Evolutionary conservation across 2,113 vertebrate genomes (phyloP).

Genomic region (Ondatra zibethicus): DNA sequence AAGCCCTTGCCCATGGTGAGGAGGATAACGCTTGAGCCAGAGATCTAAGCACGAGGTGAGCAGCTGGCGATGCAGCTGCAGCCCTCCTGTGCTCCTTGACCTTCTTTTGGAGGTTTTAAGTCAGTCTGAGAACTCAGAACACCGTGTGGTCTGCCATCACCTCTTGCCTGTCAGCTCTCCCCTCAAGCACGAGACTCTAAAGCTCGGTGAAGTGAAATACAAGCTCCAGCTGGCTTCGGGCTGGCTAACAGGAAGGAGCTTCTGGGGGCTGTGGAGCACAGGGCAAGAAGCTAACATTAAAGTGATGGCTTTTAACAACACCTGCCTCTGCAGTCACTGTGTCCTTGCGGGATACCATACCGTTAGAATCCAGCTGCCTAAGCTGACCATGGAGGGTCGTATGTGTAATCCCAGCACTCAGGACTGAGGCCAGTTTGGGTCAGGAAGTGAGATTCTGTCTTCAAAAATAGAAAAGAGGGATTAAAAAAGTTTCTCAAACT

Average conservation of each 20-base stretch:
- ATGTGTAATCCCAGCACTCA: not conserved
- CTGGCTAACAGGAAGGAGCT: not conserved
- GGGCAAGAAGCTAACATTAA: constrained; percentile 59
- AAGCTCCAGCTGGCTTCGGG: not conserved
- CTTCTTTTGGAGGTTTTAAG: constrained; percentile 67
- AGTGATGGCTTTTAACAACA: not conserved
- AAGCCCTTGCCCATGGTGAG: not conserved
- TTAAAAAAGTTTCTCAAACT: not conserved
- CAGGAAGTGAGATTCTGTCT: not conserved
- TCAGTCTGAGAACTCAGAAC: not conserved
- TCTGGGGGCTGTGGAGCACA: not conserved
- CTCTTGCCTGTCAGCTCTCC: not conserved
- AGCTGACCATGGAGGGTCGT: not conserved
- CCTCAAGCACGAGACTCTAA: not conserved
- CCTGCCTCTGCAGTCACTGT: constrained; percentile 19
- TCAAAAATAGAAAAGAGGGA: not conserved
- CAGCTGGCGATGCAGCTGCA: not conserved
- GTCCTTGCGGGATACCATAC: not conserved
- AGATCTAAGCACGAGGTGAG: not conserved
- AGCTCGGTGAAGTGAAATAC: not conserved
- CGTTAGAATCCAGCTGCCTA: not conserved
- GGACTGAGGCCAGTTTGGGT: not conserved
- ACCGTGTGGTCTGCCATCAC: not conserved
- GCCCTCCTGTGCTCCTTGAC: not conserved
- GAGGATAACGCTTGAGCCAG: not conserved